Evolutionary conservation across 2,888 invertebrate genomes (phyloP).

Genomic region (Scrobipalpa costella): DNA sequence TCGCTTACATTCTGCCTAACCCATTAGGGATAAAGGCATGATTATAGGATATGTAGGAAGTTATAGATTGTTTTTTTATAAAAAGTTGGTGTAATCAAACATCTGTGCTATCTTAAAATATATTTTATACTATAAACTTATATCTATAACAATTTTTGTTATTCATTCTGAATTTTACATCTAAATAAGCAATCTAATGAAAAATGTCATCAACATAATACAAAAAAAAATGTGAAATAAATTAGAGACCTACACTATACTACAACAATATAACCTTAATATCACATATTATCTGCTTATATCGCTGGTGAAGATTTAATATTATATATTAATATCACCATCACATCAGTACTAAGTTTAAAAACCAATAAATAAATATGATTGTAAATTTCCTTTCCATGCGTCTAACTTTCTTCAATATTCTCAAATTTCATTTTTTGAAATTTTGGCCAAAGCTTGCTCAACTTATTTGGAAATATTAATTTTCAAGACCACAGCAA

Average conservation of each 20-base stretch:
- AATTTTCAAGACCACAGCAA: neutral
- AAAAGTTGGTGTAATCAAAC: neutral
- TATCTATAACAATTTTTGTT: neutral
- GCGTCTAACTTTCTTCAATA: neutral
- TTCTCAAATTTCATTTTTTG: too few relatives aligned
- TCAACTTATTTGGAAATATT: neutral
- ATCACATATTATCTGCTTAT: conserved; percentile 3
- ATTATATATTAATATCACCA: neutral
- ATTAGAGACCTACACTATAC: neutral
- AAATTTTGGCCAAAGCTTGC: too few relatives aligned
- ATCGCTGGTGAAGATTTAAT: neutral
- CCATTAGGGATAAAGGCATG: too few relatives aligned
- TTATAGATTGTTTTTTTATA: neutral
- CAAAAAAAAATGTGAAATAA: neutral
- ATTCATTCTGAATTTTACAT: neutral
- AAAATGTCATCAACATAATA: neutral
- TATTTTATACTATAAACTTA: conserved; percentile 1
- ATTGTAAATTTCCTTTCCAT: neutral
- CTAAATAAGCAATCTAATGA: neutral
- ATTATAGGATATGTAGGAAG: too few relatives aligned
- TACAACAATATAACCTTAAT: neutral
- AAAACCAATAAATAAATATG: neutral
- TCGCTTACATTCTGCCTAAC: too few relatives aligned
- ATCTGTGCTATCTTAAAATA: neutral
- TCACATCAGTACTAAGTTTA: neutral